Evolutionary conservation across 2,113 vertebrate genomes (phyloP), one percentile per base, ranked within the genome.

Genomic region (Carassius auratus): DNA sequence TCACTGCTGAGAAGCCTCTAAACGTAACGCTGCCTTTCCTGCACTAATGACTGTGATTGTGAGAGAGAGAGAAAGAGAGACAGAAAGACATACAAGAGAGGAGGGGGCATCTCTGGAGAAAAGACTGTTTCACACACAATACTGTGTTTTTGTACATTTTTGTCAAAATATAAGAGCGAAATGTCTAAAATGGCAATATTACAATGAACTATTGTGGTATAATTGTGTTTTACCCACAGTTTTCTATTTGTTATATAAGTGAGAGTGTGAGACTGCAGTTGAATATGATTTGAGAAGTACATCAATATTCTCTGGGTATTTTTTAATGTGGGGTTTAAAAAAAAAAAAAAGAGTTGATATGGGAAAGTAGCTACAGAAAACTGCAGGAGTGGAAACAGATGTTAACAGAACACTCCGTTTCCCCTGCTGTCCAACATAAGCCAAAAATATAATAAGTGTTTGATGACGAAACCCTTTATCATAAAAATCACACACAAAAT

Each of bases 11-110:
- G 52, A 82, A 78, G 64, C 62, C 69, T 81, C 69, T 84, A 73
- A 83, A 88, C 79, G 64, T 77, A 86, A 88, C 75, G 62, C 42
- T 55, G 57, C 84, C 78, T 78, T 82, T 86, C 76, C 77, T 71
- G 52, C 82, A 86, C 85, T 89, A 89, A 89, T 89, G 85, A 89
- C 87, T 86, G 85, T 89, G 85, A 86, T 89, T 86, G 86, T 73
- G 23, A 26, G 64, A 84, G 73, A 81, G 81, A 48, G 30, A 55
- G 21, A 80, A 38, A 57, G 45, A 77, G 15, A 55, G 52, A 55
- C 13, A 86, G 76, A 45, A 19, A 26, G 64, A 55, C 64, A 84
- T 61, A 64, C 13, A 76, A 55, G 36, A 74, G 26, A 59, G 14
- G 59, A 14, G 30, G 33, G 33, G 36, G n/a, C 17, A 69, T 69